Base-by-base conservation (phyloP, 2,888 invertebrate species). In the Lithophane semibrunnea region DNA sequence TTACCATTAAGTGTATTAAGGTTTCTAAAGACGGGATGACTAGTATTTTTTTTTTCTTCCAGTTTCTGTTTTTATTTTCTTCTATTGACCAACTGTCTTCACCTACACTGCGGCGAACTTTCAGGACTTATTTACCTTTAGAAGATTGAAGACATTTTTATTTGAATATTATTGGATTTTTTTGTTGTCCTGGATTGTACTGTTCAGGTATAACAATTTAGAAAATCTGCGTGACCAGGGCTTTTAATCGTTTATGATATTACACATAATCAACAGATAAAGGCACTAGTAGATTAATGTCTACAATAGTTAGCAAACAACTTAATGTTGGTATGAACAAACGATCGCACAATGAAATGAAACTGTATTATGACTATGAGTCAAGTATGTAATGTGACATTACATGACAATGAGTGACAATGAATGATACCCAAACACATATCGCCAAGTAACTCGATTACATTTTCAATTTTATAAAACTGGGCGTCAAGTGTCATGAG, bases 401-500 rank as follows among this genome's bases (percentile, higher is more conserved):
- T n/a, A n/a, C n/a, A n/a, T n/a, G n/a, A n/a, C n/a, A n/a, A n/a
- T n/a, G n/a, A 52, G 52, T 21, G 21, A 60, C 66, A 44, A 71
- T 68, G 52, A 67, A 67, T 54, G 61, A 74, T 73, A 70, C 73
- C 63, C 77, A 74, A 84, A 79, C 85, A 82, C 77, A 79, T 77
- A 87, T 86, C 79, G 70, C 73, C 67, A 52, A 69, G 80, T 90
- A 92, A 93, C 87, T 87, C 78, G 82, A 94, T 94, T 94, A 94
- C 89, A 86, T 90, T 93, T 92, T 93, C 94, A 93, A 94, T 94
- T 93, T 93, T 90, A 92, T 91, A 92, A 92, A 90, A 90, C 88
- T 89, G 89, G 88, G 89, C 88, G 88, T 88, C 88, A 87, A 90
- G 91, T 86, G 86, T 88, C 89, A 86, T 87, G 88, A 91, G 90